Conservation (phyloP, 2,888 invertebrate species). For the Dysmachus trigonus region DNA sequence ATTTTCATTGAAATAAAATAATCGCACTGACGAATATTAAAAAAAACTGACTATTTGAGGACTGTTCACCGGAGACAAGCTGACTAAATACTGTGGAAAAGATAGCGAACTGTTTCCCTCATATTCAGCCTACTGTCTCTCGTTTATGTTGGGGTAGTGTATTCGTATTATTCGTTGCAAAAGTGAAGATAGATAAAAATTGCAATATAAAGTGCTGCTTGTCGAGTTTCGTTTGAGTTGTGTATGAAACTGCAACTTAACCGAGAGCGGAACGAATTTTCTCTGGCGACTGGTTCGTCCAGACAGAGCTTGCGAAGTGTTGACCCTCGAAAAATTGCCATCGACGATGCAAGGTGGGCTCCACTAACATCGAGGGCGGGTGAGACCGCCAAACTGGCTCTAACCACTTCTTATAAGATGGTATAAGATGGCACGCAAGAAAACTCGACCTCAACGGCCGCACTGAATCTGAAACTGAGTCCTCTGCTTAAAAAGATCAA, state of each 20-base stretch:
- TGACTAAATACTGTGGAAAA: not conserved
- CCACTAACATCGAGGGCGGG: not conserved
- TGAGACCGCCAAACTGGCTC: conserved; percentile 12
- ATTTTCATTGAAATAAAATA: not conserved
- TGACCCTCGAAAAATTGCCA: conserved; percentile 33
- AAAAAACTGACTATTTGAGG: not conserved
- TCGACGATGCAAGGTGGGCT: conserved; percentile 18
- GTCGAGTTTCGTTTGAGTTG: too few relatives aligned
- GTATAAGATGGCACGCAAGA: conserved; percentile 10
- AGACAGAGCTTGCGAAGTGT: conserved; percentile 8
- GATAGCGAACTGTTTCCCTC: not conserved
- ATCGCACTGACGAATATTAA: not conserved
- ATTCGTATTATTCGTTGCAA: not conserved
- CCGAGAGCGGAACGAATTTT: not conserved
- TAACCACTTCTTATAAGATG: not conserved
- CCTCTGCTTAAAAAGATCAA: conserved; percentile 16
- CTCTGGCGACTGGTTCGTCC: conserved; percentile 9
- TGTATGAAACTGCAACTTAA: not conserved
- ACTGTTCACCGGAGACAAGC: not conserved
- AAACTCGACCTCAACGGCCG: conserved; percentile 8
- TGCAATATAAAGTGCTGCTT: not conserved
- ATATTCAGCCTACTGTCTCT: not conserved
- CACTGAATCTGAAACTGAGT: conserved; percentile 23
- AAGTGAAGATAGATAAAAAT: not conserved
- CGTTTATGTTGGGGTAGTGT: not conserved